Evolutionary conservation across 2,888 invertebrate genomes (phyloP).

Genomic region (Pediacus dermestoides): DNA sequence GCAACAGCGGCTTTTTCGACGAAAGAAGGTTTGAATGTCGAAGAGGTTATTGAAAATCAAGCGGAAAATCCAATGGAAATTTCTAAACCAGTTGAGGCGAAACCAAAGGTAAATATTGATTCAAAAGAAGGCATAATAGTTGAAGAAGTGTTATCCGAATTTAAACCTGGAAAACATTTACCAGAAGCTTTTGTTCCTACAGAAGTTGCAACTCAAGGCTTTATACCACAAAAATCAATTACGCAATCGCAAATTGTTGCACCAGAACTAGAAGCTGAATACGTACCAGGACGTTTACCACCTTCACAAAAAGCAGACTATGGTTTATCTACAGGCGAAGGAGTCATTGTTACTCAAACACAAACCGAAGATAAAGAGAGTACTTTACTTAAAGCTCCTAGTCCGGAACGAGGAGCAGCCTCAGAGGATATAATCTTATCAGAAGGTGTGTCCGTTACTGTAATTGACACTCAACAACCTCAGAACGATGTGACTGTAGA

Average conservation of each 20-base stretch:
- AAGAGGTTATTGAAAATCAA: slow-evolving; percentile 60
- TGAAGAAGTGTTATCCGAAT: slow-evolving; percentile 66
- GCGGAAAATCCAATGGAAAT: slow-evolving; percentile 58
- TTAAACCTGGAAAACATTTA: slow-evolving; percentile 72
- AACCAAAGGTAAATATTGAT: slow-evolving; percentile 61
- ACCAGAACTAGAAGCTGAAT: slow-evolving; percentile 66
- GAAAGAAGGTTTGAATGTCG: slow-evolving; percentile 61
- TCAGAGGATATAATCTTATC: slow-evolving; percentile 53
- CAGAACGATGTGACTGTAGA: slow-evolving; percentile 55
- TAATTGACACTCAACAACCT: slow-evolving; percentile 64
- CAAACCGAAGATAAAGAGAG: slow-evolving; percentile 65
- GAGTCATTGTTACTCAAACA: slow-evolving; percentile 56
- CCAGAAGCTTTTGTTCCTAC: slow-evolving; percentile 77
- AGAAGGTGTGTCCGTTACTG: slow-evolving; percentile 59
- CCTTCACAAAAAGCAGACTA: slow-evolving; percentile 59
- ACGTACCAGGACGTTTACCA: slow-evolving; percentile 58
- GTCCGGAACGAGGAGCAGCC: slow-evolving; percentile 50
- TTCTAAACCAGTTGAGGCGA: slow-evolving; percentile 51
- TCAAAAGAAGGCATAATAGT: slow-evolving; percentile 62
- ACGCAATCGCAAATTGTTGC: slow-evolving; percentile 62
- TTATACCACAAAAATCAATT: slow-evolving; percentile 64
- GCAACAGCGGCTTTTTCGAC: slow-evolving; percentile 59
- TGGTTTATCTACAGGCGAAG: slow-evolving; percentile 59
- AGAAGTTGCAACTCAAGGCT: slow-evolving; percentile 65
- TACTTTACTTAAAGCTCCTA: slow-evolving; percentile 49